These are phyloP conservation scores for Pseudobourletiella spinata DNA, from an alignment of 1,140 invertebrate species.

Conservation along the genomic window DNA sequence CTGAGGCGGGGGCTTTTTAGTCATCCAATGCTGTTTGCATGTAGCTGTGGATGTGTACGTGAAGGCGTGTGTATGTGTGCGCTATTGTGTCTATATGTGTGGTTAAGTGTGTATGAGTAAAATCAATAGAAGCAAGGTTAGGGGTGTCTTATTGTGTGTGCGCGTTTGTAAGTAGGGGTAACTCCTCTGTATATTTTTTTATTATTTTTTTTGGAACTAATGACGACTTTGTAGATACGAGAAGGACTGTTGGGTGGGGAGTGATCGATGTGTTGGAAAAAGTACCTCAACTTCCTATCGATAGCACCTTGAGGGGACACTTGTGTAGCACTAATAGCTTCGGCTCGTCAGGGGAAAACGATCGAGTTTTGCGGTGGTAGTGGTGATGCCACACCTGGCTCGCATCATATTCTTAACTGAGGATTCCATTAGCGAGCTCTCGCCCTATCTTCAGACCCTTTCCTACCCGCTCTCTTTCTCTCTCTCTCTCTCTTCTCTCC, in stretches of 20 bases:
- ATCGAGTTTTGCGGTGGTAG: neutral
- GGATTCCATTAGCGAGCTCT: conserved; percentile 10
- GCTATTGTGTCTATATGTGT: too few species aligned
- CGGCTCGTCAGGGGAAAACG: too few species aligned
- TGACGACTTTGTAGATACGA: too few species aligned
- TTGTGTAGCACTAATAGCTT: too few species aligned
- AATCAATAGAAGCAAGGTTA: conserved; percentile 22
- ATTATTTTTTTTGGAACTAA: neutral
- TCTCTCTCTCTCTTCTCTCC: neutral
- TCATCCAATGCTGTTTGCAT: too few species aligned
- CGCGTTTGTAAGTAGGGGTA: neutral
- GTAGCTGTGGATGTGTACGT: too few species aligned
- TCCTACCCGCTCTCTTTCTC: conserved; percentile 3
- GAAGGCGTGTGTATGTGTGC: too few species aligned
- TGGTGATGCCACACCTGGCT: conserved; percentile 20
- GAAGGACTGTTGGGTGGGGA: neutral
- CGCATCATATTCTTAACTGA: conserved; percentile 21
- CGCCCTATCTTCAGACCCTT: neutral
- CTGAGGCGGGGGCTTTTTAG: too few species aligned
- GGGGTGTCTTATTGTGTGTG: neutral
- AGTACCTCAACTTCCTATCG: too few species aligned
- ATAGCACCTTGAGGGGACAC: too few species aligned
- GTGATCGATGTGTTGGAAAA: too few species aligned
- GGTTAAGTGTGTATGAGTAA: conserved; percentile 3
- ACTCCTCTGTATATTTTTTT: too few species aligned